A percentile compares a stretch with the other conserved stretches of the same genome.
These are phyloP conservation scores for Cnemophilus loriae DNA, from an alignment of 2,113 vertebrate genomes.

Conservation along the genomic window DNA sequence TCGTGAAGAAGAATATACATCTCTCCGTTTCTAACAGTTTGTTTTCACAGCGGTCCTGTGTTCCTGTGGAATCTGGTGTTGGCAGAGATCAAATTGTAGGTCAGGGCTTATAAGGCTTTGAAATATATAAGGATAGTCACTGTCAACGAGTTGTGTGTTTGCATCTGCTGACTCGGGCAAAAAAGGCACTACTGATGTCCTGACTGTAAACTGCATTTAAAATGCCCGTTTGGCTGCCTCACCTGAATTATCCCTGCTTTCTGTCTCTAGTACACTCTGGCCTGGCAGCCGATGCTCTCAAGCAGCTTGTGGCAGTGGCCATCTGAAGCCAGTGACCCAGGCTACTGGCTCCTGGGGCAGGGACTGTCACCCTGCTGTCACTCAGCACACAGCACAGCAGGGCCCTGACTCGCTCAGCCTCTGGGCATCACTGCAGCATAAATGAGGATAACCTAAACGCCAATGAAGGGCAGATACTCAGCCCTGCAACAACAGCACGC, in stretches of 20 bases:
- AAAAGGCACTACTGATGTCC: background rate
- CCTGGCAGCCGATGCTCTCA: accelerated
- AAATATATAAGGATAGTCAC: background rate
- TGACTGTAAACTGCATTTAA: background rate
- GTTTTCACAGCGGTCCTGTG: background rate
- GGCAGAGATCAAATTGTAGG: background rate
- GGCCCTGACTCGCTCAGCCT: background rate
- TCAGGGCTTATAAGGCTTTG: background rate
- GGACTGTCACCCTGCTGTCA: background rate
- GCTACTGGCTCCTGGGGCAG: background rate
- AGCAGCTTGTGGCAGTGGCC: background rate
- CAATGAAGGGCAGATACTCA: background rate
- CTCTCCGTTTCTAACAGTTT: background rate
- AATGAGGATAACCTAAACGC: background rate
- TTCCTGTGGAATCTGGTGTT: background rate
- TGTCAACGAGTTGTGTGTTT: background rate
- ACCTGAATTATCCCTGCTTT: background rate
- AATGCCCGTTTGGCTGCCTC: background rate
- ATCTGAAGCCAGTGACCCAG: background rate
- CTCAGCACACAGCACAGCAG: accelerated
- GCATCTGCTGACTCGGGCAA: background rate
- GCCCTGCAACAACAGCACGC: background rate
- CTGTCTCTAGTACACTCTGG: background rate
- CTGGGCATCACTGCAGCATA: background rate
- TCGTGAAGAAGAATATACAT: background rate